phyloP scores from a whole-genome alignment of 2,113 vertebrate genomes.

The Micronycteris hirsuta region DNA sequence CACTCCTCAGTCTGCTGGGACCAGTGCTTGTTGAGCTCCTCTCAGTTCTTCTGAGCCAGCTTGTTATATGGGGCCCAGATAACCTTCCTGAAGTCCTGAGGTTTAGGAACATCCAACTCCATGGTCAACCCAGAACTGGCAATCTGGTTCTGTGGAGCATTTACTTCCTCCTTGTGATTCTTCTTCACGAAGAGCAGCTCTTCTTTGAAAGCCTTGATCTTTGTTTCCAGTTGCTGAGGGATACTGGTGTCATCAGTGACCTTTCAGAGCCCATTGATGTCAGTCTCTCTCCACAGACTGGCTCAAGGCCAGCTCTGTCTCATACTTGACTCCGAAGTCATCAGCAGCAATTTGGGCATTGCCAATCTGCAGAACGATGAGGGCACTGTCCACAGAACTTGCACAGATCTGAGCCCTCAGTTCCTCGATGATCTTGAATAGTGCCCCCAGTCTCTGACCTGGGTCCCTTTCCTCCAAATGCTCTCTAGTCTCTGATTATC shows the following conservation, averaged over 20 bases:
- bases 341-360: background rate
- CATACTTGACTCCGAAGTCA: background rate
- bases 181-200: background rate
- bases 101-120: background rate
- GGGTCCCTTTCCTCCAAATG: background rate
- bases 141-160: background rate
- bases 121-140: background rate
- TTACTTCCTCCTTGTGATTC: background rate
- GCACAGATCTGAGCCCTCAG: background rate
- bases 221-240: background rate
- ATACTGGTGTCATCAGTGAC: background rate
- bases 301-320: background rate
- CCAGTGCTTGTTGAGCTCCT: background rate
- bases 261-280: background rate
- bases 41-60: background rate
- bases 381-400: background rate
- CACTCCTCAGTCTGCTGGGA: background rate
- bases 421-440: background rate
- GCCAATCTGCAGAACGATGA: background rate
- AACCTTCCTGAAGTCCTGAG: background rate
- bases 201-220: background rate
- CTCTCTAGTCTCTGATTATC: background rate
- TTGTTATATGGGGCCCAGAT: background rate
- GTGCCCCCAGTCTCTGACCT: background rate
- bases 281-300: background rate